Evolutionary conservation across 1,140 invertebrate genomes (phyloP), one percentile per base, ranked within the genome.

Genomic region (Eulimnadia texana): DNA sequence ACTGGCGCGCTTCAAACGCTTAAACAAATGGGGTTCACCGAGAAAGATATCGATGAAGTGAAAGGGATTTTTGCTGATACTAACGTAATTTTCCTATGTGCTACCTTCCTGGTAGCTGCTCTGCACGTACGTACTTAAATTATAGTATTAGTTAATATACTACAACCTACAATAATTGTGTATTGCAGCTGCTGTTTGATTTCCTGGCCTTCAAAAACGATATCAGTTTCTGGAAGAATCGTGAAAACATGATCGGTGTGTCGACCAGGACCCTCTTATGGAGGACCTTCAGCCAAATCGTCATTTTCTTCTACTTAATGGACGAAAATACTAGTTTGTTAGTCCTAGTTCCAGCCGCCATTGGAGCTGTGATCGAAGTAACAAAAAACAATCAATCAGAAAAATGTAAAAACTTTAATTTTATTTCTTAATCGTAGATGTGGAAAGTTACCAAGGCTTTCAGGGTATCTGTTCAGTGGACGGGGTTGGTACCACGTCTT

Each of bases 191-290:
- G 57, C 75, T 98, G 10, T 93, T 99, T 71, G 95, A 99, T 71
- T 92, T 98, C 68, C 74, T 99, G 52, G 92, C 95, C 1, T 97
- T 99, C 68, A 98, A 98, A 79, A 98, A 96, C 74, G 95, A 99
- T 68, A 88, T 99, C 3, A 83, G 80, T 65, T 99, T 97, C 72
- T 99, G 96, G 95, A 81, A 83, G 61, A 79, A 81, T 13, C 83
- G 88, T 67, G 82, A 81, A 33, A 86, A 84, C 1, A 85, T 96
- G 72, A 89, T 84, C 28, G 96, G 95, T 1, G 71, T 98, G 2
- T 98, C 94, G 6, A 80, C 82, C 10, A 79, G 88, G 61, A 91
- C 90, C 2, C 84, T 97, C 3, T 66, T 95, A 9, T 98, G 95
- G 94, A 78, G 93, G 56, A 87, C 87, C 27, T 89, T 98, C 68